Conservation (phyloP, 2,888 invertebrate species). For the Rhyacophila evoluta region DNA sequence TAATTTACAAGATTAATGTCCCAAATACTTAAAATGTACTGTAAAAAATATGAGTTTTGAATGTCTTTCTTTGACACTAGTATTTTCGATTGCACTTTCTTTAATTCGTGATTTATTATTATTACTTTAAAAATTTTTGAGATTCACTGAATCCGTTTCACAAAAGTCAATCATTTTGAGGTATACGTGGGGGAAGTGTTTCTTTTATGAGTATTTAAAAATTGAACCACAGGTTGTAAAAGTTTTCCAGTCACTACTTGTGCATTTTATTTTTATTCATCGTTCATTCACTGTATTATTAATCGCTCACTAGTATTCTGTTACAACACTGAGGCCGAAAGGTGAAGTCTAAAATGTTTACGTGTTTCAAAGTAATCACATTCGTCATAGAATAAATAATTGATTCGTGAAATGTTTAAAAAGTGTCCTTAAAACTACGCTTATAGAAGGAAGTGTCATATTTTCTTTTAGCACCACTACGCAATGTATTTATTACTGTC, state of each 20-base stretch:
- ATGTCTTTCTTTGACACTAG: slow-evolving; percentile 9
- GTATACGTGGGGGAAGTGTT: neutral
- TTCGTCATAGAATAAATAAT: slow-evolving; percentile 3
- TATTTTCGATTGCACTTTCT: slow-evolving; percentile 16
- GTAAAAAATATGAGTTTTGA: neutral
- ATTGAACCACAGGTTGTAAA: neutral
- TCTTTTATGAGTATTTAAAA: neutral
- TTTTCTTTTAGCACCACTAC: slow-evolving; percentile 42
- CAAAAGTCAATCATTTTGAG: slow-evolving; percentile 1
- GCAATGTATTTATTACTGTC: neutral
- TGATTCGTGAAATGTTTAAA: slow-evolving; percentile 38
- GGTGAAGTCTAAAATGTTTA: neutral
- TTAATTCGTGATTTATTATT: neutral
- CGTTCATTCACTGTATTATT: neutral
- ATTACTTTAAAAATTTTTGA: neutral
- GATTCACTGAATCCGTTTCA: neutral
- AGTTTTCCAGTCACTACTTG: neutral
- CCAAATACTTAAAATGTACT: neutral
- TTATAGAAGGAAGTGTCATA: slow-evolving; percentile 27
- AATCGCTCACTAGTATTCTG: neutral
- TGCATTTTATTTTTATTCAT: neutral
- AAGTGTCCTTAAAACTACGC: slow-evolving; percentile 39
- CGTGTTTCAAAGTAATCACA: neutral
- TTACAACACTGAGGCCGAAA: neutral
- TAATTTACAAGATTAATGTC: neutral